These are phyloP conservation scores for Neuroterus valhalla DNA, from an alignment of 1,140 invertebrate genomes.

Conservation along the genomic window DNA sequence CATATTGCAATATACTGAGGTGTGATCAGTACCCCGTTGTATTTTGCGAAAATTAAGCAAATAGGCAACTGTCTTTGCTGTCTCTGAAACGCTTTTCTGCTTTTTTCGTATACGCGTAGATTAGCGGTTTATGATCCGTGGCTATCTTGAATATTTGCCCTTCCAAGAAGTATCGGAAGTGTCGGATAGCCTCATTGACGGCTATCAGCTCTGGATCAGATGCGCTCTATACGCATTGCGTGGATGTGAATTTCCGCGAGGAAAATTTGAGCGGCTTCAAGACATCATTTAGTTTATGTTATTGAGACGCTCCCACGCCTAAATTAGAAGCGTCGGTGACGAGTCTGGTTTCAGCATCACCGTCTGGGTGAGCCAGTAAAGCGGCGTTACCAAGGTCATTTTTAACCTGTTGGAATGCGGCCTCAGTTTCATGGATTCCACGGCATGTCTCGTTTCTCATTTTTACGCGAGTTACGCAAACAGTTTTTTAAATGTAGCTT, in stretches of 20 bases:
- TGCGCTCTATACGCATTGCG: too few species aligned
- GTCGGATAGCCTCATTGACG: too few species aligned
- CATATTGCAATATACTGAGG: too few species aligned
- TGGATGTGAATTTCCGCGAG: neutral
- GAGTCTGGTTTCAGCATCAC: neutral
- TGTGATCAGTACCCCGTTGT: too few species aligned
- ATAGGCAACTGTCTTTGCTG: neutral
- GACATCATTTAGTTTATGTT: neutral
- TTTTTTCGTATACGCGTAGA: neutral
- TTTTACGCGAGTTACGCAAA: slow-evolving; percentile 1
- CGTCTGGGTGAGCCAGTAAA: slow-evolving; percentile 8
- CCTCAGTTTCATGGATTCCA: neutral
- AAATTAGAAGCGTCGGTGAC: neutral
- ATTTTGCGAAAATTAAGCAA: neutral
- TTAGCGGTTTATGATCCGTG: too few species aligned
- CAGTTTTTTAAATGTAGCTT: slow-evolving; percentile 12
- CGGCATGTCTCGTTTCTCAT: slow-evolving; percentile 1
- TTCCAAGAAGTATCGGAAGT: too few species aligned
- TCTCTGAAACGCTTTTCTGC: too few species aligned
- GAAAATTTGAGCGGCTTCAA: slow-evolving; percentile 12
- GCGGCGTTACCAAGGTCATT: neutral
- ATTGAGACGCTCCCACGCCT: neutral
- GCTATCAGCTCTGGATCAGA: too few species aligned
- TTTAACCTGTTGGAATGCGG: neutral
- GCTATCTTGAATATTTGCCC: too few species aligned